phyloP scores from a whole-genome alignment of 2,888 invertebrate genomes.

The Leptopilina myrica region DNA sequence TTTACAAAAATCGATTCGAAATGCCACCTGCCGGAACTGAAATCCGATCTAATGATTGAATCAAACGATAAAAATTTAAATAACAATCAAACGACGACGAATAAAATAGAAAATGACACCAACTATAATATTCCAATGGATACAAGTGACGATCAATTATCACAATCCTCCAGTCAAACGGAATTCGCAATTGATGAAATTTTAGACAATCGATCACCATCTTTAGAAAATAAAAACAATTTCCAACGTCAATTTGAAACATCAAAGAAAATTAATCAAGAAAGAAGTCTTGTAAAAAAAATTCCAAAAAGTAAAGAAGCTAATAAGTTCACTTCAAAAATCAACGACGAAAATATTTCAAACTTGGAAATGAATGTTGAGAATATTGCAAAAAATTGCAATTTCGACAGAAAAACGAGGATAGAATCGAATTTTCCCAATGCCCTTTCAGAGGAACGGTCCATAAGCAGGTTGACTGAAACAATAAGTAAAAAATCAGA shows the following conservation, averaged over 20 bases:
- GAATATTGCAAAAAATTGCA: too few species aligned
- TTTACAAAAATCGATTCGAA: not conserved
- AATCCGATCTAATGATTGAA: not conserved
- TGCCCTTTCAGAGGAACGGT: constrained; percentile 61
- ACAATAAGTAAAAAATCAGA: constrained; percentile 50
- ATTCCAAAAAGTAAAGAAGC: too few species aligned
- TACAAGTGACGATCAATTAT: constrained; percentile 51
- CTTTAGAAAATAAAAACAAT: constrained; percentile 60
- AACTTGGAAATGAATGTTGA: too few species aligned
- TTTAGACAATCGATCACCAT: constrained; percentile 59
- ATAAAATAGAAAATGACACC: not conserved
- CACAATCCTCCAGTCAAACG: constrained; percentile 50
- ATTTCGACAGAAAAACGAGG: too few species aligned
- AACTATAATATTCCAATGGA: constrained; percentile 44
- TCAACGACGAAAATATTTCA: too few species aligned
- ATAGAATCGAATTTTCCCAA: too few species aligned
- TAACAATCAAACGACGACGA: not conserved
- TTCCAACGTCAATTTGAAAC: constrained; percentile 55
- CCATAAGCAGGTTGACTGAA: constrained; percentile 60
- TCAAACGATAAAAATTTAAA: constrained; percentile 8
- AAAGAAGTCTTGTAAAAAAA: not conserved
- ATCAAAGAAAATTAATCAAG: constrained; percentile 48
- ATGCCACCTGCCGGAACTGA: not conserved
- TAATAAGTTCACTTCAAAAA: too few species aligned
- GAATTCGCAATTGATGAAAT: constrained; percentile 61